Evolutionary conservation across 2,797 vertebrate species (phyloP).

Genomic region (Microctenopoma stevenorrisi): DNA sequence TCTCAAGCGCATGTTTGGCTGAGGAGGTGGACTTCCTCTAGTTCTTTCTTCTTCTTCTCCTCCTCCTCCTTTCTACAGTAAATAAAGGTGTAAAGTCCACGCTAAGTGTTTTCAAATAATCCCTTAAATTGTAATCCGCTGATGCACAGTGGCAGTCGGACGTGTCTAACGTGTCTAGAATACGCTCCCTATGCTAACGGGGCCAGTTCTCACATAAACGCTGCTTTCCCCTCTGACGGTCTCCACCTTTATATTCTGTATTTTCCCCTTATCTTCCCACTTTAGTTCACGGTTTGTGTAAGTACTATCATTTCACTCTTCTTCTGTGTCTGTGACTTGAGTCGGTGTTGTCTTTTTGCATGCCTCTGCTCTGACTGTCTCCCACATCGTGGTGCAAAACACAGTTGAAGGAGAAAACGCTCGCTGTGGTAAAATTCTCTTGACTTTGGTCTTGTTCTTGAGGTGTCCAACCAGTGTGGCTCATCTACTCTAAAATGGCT

Average conservation of each 20-base stretch:
- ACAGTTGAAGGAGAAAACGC: conserved; percentile 72
- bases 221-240: conserved; percentile 76
- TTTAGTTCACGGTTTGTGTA: conserved; percentile 92
- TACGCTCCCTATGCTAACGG: conserved; percentile 30
- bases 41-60: conserved; percentile 58
- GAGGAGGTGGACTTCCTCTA: conserved; percentile 53
- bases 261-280: conserved; percentile 87
- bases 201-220: conserved; percentile 25
- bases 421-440: conserved; percentile 67
- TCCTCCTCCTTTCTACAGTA: conserved; percentile 76
- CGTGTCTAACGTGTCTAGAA: conserved; percentile 26
- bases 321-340: conserved; percentile 79
- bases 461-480: conserved; percentile 59
- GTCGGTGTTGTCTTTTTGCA: conserved; percentile 78
- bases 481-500: conserved; percentile 73
- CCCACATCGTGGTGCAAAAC: conserved; percentile 66
- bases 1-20: conserved; percentile 76
- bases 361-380: conserved; percentile 73
- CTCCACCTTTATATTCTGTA: conserved; percentile 91
- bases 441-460: conserved; percentile 46
- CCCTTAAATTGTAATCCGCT: conserved; percentile 19
- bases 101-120: conserved; percentile 15
- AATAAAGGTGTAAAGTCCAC: conserved; percentile 83
- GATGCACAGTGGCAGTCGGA: conserved; percentile 58
- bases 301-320: conserved; percentile 87